A percentile compares a stretch with the other conserved stretches of the same genome.
phyloP scores from a whole-genome alignment of 30 jellyfish, hydroid and myxozoan species.

The Cassiopea andromeda region DNA sequence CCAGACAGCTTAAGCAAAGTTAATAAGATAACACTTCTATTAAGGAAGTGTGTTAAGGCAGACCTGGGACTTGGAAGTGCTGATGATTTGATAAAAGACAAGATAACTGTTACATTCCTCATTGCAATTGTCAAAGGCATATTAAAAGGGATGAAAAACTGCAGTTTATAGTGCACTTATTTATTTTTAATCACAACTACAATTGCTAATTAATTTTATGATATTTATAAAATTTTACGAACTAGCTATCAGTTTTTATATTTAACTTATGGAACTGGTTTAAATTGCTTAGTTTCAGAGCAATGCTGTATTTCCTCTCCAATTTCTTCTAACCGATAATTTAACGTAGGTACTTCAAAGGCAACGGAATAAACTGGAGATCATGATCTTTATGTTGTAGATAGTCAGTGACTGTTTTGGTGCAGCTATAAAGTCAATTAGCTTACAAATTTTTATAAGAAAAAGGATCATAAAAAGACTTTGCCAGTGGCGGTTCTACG shows the following conservation, averaged over 20 bases:
- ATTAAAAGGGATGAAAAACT: constrained; percentile 23
- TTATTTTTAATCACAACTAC: background rate
- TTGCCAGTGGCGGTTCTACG: no score
- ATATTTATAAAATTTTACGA: background rate
- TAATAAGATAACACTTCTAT: constrained; percentile 19
- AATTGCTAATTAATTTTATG: background rate
- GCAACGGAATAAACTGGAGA: no score
- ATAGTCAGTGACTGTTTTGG: no score
- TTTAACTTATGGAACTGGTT: background rate
- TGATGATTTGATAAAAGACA: constrained; percentile 23
- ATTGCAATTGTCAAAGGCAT: constrained; percentile 39
- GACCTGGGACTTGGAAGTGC: constrained; percentile 12
- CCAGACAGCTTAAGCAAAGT: constrained; percentile 9
- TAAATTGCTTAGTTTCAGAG: background rate
- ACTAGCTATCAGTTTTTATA: background rate
- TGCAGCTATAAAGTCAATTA: no score
- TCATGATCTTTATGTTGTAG: no score
- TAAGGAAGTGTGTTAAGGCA: constrained; percentile 27
- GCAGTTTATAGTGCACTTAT: background rate
- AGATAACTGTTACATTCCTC: constrained; percentile 43
- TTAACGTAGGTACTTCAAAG: no score
- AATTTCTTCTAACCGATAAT: no score
- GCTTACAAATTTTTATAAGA: no score
- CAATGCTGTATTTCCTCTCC: background rate
- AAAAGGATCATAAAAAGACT: no score